phyloP scores from a whole-genome alignment of 2,113 vertebrate genomes.

The Phyllostomus hastatus region DNA sequence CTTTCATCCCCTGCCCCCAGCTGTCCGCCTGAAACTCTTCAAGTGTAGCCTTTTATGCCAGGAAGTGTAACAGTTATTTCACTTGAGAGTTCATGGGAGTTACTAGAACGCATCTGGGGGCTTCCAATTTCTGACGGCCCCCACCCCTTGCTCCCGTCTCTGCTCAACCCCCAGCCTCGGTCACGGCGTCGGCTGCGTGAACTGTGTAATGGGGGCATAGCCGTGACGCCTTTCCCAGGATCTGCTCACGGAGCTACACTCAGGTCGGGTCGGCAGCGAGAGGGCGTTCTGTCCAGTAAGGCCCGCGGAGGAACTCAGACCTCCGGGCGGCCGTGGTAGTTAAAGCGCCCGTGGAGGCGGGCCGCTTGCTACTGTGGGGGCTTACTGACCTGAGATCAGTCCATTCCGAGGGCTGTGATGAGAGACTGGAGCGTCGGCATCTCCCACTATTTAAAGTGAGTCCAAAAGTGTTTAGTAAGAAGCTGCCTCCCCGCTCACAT shows the following conservation, averaged over 20 bases:
- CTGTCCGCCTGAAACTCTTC: not conserved
- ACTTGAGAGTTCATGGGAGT: not conserved
- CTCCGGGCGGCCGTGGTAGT: not conserved
- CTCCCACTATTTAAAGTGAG: not conserved
- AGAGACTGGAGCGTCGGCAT: not conserved
- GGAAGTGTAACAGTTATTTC: not conserved
- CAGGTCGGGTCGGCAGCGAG: not conserved
- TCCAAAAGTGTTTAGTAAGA: not conserved
- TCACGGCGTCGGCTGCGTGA: not conserved
- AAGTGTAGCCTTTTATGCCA: not conserved
- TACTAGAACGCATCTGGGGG: not conserved
- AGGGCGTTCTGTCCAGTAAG: not conserved
- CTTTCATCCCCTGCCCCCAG: not conserved
- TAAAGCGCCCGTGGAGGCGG: not conserved
- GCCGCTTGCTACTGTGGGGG: not conserved
- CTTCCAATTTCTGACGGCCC: not conserved
- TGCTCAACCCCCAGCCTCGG: not conserved
- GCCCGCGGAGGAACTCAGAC: not conserved
- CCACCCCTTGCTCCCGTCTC: fast-evolving
- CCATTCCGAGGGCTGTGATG: not conserved
- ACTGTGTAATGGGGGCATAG: no score
- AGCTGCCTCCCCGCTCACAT: not conserved
- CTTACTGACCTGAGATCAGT: not conserved
- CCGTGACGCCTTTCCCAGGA: not conserved
- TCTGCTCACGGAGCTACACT: not conserved